phyloP scores from a whole-genome alignment of 2,797 vertebrate species.

The Labeo calbasu region DNA sequence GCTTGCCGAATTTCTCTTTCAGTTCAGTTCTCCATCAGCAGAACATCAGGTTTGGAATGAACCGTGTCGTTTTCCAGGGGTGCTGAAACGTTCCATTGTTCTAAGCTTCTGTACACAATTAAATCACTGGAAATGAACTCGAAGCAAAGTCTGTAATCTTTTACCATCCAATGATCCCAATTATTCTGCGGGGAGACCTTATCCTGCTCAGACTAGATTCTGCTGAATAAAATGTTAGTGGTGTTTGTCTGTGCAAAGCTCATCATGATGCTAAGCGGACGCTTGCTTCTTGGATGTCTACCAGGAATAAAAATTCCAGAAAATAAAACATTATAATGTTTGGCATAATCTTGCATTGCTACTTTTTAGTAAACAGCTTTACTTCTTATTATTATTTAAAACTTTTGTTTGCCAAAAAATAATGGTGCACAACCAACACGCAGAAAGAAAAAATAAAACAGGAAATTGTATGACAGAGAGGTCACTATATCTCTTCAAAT shows the following conservation, averaged over 20 bases:
- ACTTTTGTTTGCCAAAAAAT: not conserved
- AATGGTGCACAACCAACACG: not conserved
- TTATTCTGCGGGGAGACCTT: not conserved
- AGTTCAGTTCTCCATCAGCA: constrained; percentile 31
- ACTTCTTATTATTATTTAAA: not conserved
- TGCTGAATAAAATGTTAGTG: not conserved
- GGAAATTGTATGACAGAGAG: not conserved
- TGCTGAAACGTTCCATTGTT: constrained; percentile 58
- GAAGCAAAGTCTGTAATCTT: constrained; percentile 8
- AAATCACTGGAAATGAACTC: constrained; percentile 22
- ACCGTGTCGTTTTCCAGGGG: constrained; percentile 70
- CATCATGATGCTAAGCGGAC: not conserved
- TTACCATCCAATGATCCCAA: constrained; percentile 26
- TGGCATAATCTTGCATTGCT: not conserved
- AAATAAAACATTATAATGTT: not conserved
- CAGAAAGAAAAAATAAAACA: not conserved
- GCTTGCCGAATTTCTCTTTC: constrained; percentile 67
- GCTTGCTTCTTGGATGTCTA: not conserved
- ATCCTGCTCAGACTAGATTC: not conserved
- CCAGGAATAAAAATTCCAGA: not conserved
- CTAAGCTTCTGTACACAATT: constrained; percentile 28
- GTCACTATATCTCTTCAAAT: not conserved
- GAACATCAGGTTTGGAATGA: constrained; percentile 66
- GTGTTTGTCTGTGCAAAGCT: not conserved
- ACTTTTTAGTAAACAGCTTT: not conserved